These are phyloP conservation scores for Leucophora obtusa DNA, from an alignment of 2,888 invertebrate genomes.

Conservation along the genomic window DNA sequence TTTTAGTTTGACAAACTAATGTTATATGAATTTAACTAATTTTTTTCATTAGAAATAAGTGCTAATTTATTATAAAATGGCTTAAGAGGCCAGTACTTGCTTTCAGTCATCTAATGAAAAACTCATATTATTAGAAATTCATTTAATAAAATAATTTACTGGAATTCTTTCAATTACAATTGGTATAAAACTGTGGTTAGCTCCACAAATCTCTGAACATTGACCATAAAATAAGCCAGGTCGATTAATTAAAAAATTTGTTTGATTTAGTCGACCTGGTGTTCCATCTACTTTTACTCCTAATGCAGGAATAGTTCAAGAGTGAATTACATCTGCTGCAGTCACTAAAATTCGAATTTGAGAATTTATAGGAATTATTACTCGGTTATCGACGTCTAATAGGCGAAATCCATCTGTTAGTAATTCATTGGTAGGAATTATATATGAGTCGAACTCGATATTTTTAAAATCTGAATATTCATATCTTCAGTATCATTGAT, in stretches of 20 bases:
- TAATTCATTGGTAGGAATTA: slow-evolving; percentile 80
- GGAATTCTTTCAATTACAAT: slow-evolving; percentile 83
- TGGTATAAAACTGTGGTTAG: slow-evolving; percentile 89
- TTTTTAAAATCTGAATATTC: slow-evolving; percentile 83
- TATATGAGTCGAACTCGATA: slow-evolving; percentile 83
- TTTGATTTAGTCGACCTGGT: slow-evolving; percentile 84
- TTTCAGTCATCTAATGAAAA: slow-evolving; percentile 84
- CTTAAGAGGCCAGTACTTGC: slow-evolving; percentile 86
- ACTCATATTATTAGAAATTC: slow-evolving; percentile 79
- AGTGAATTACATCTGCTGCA: slow-evolving; percentile 84
- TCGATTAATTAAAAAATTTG: slow-evolving; percentile 82
- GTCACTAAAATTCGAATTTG: slow-evolving; percentile 83
- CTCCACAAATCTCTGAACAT: slow-evolving; percentile 90
- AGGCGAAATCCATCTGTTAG: slow-evolving; percentile 80
- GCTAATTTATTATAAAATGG: slow-evolving; percentile 83
- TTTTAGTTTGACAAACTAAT: slow-evolving; percentile 85
- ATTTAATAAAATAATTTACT: slow-evolving; percentile 81
- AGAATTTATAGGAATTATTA: slow-evolving; percentile 81
- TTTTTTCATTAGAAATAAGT: slow-evolving; percentile 82
- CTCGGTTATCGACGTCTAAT: slow-evolving; percentile 83
- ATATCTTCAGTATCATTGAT: slow-evolving; percentile 85
- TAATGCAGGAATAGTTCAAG: slow-evolving; percentile 83
- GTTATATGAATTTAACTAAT: slow-evolving; percentile 81
- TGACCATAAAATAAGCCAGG: slow-evolving; percentile 85
- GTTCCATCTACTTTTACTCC: slow-evolving; percentile 84